Evolutionary conservation across 2,888 invertebrate genomes (phyloP).

Genomic region (Nymphalis polychloros): DNA sequence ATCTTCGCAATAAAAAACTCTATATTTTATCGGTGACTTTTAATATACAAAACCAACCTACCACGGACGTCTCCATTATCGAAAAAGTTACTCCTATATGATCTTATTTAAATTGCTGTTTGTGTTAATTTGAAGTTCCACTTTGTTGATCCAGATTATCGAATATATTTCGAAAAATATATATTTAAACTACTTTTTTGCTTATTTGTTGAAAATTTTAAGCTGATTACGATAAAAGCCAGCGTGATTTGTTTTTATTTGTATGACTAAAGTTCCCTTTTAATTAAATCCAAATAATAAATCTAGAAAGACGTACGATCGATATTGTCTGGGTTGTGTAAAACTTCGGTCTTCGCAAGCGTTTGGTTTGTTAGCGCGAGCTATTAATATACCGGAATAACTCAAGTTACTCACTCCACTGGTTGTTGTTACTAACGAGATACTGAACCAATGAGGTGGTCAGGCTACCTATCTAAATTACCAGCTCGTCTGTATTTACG

Average conservation of each 20-base stretch:
- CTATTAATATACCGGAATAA: constrained; percentile 49
- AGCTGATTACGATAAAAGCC: background rate
- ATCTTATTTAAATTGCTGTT: too few relatives aligned
- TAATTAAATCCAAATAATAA: background rate
- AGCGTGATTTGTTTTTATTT: background rate
- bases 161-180: too few relatives aligned
- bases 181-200: too few relatives aligned
- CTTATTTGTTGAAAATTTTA: background rate
- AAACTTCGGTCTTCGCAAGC: constrained; percentile 16
- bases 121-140: too few relatives aligned
- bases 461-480: constrained; percentile 39
- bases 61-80: too few relatives aligned
- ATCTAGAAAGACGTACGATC: background rate
- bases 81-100: too few relatives aligned
- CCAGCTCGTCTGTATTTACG: constrained; percentile 31
- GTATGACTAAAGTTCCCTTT: background rate
- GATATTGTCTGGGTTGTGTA: constrained; percentile 2
- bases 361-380: constrained; percentile 29
- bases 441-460: constrained; percentile 44
- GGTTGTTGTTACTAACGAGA: constrained; percentile 44
- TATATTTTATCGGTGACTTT: background rate
- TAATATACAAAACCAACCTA: background rate
- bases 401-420: constrained; percentile 45
- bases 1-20: background rate
- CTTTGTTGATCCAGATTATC: too few relatives aligned